Percentiles rank a stretch among this genome's conserved stretches.
phyloP scores from a whole-genome alignment of 1,140 invertebrate species.

The Bombus huntii region DNA sequence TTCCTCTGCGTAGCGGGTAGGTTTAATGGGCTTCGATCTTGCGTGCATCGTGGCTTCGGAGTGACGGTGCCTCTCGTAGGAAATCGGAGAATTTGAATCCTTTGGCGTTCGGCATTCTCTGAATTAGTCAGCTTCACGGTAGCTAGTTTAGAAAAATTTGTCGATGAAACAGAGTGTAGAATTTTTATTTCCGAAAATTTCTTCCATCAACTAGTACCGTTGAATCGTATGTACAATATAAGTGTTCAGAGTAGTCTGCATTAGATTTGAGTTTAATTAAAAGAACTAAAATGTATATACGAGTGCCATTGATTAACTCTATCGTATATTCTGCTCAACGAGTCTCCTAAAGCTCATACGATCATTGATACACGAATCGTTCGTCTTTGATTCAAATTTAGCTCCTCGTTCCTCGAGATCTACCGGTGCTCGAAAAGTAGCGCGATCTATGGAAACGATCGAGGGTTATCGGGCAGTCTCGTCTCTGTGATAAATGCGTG shows the following conservation, averaged over 20 bases:
- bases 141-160: too few relatives aligned
- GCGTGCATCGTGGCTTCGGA: not conserved
- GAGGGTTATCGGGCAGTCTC: slow-evolving; percentile 51
- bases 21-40: not conserved
- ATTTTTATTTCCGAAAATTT: too few relatives aligned
- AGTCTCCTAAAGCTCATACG: too few relatives aligned
- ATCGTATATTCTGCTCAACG: not conserved
- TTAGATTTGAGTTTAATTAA: not conserved
- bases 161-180: too few relatives aligned
- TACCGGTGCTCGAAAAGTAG: not conserved
- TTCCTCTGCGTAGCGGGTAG: not conserved
- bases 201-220: too few relatives aligned
- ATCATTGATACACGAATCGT: too few relatives aligned
- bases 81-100: not conserved
- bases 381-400: not conserved
- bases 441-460: slow-evolving; percentile 53
- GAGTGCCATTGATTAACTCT: not conserved
- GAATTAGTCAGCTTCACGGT: too few relatives aligned
- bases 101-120: too few relatives aligned
- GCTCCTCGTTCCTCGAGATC: not conserved
- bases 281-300: not conserved
- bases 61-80: too few relatives aligned
- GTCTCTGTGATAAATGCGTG: slow-evolving; percentile 53
- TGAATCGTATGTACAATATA: too few relatives aligned
- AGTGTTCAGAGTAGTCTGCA: rapidly evolving